Evolutionary conservation across 2,888 invertebrate species (phyloP).

Genomic region (Lottia scabra): DNA sequence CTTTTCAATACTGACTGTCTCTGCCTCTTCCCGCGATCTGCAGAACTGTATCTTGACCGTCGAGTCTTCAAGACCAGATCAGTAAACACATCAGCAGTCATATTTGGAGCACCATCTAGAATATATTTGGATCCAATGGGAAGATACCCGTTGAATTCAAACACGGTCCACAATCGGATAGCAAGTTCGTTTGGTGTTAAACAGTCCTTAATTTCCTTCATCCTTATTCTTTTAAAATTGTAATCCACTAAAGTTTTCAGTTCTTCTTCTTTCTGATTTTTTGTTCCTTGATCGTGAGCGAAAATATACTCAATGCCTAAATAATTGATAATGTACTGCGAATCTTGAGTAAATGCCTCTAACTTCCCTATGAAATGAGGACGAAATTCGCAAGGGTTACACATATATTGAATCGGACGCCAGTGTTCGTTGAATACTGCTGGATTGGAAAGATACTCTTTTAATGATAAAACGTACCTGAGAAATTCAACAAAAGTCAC

Average conservation of each 20-base stretch:
- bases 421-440: constrained; percentile 42
- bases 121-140: constrained; percentile 17
- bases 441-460: background rate
- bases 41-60: background rate
- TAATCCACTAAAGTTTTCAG: constrained; percentile 29
- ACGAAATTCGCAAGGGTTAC: constrained; percentile 42
- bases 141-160: constrained; percentile 42
- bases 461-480: constrained; percentile 26
- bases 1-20: background rate
- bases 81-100: background rate
- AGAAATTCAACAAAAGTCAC: constrained; percentile 48
- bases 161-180: constrained; percentile 37
- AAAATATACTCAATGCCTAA: constrained; percentile 24
- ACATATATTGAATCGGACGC: constrained; percentile 40
- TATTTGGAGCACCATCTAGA: background rate
- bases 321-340: constrained; percentile 28
- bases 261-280: constrained; percentile 26
- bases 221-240: constrained; percentile 29
- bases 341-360: constrained; percentile 39
- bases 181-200: constrained; percentile 22
- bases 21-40: background rate
- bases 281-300: background rate
- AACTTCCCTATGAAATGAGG: constrained; percentile 38
- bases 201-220: constrained; percentile 20
- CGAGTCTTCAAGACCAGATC: background rate